Evolutionary conservation across 2,797 vertebrate genomes (phyloP), one percentile per base, ranked within the genome.

Genomic region (Mastacembelus armatus): DNA sequence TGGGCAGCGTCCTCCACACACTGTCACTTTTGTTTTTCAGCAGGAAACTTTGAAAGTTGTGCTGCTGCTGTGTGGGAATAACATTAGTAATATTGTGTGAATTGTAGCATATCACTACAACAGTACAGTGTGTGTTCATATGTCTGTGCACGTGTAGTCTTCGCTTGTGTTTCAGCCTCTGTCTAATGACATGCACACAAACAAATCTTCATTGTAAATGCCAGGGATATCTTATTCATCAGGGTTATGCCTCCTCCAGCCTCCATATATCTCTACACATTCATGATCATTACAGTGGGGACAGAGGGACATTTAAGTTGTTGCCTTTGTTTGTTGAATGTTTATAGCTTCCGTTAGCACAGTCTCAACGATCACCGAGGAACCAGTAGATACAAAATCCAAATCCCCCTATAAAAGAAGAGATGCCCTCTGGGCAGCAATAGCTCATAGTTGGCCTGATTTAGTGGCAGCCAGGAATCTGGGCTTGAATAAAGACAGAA

Each of bases 381-480:
- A 91, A 88, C 84, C 88, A 81, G 88, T 87, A 90, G 91, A 92
- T 91, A 90, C 90, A 84, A 88, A 87, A 91, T 91, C 90, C 89
- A 91, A 93, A 92, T 92, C 91, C 92, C 86, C 63, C 86, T 85
- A 87, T 91, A 90, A 91, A 90, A 88, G 85, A 89, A 77, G 83
- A 92, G 88, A 91, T 89, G 85, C 90, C 91, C 90, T 91, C 89
- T 86, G 90, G 91, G 91, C 89, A 92, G 89, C 85, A 77, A 92
- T 90, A 90, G 87, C 89, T 92, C 91, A 92, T 92, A 90, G 87
- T 92, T 92, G 89, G 86, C 89, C 91, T 91, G 90, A 93, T 94
- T 94, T 93, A 94, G 92, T 93, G 92, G 92, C 90, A 90, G 89
- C 87, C 90, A 76, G 85, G 89, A 92, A 91, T 91, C 90, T 74